Base-by-base conservation (phyloP, 2,888 invertebrate species). In the Eupithecia subumbrata region DNA sequence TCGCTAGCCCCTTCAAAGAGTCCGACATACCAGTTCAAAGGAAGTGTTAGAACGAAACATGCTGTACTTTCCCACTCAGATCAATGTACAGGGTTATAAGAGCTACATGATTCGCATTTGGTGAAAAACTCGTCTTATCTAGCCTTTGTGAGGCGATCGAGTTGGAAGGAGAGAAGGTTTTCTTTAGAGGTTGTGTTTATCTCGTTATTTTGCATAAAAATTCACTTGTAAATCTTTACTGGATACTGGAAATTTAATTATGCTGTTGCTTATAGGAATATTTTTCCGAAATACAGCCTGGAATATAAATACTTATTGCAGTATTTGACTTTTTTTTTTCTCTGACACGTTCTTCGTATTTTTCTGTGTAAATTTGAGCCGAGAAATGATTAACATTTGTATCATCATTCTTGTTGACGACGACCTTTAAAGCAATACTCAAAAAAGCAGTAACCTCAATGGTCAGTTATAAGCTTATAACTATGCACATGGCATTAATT, bases 11-110 rank as follows among this genome's bases (percentile, higher is more conserved):
- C 84, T 86, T 91, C 92, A 92, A 93, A 93, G 92, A 89, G 87
- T 81, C 80, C 81, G 83, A 84, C 82, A 86, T 88, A 72, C 74
- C 67, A 85, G 86, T 88, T 93, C 92, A 92, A 93, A 91, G 92
- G 89, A 88, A 87, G 85, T 87, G 87, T 87, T 86, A 84, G 79
- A 79, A 76, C 78, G 81, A 87, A 89, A 91, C 92, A 90, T 87
- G 87, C 89, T 88, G 89, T 88, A 88, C 86, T 87, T 90, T 90
- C 89, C 88, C 90, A 90, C 90, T 89, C 87, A 89, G 89, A 90
- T 91, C 90, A 89, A 87, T 87, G 86, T 86, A 88, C 87, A 86
- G 83, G 81, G 82, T 84, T 82, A 84, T 37, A 82, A 85, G 83
- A 80, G 82, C 83, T 82, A 85, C 86, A 86, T 84, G 84, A 86